A percentile compares a stretch with the other conserved stretches of the same genome.
Conservation (phyloP, 2,113 vertebrate genomes). For the Osmerus mordax region DNA sequence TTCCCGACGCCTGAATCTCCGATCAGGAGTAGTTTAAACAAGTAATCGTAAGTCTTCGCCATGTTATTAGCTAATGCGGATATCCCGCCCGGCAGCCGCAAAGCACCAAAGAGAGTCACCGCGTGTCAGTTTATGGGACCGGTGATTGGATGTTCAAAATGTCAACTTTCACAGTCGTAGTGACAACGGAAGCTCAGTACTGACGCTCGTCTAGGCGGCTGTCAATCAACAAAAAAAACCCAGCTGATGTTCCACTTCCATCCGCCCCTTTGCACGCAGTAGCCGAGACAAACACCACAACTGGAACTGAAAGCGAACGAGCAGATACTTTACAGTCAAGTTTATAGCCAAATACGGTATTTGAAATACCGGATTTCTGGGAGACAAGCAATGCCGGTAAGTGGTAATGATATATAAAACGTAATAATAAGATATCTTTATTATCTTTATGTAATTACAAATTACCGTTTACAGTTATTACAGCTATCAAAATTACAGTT, state of each 20-base stretch:
- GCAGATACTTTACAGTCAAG: too few species aligned
- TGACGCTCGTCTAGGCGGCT: too few species aligned
- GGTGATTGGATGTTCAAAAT: slow-evolving; percentile 35
- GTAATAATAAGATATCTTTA: too few species aligned
- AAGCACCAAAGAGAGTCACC: slow-evolving; percentile 32
- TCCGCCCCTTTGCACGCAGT: too few species aligned
- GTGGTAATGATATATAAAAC: not conserved
- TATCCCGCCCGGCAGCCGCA: slow-evolving; percentile 65
- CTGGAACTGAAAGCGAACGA: too few species aligned
- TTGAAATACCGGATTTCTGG: not conserved
- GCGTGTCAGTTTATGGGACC: not conserved
- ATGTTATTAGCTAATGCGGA: slow-evolving; percentile 77
- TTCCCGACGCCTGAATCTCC: slow-evolving; percentile 97
- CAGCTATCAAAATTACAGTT: too few species aligned
- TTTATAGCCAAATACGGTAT: not conserved
- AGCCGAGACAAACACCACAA: too few species aligned
- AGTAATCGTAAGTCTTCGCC: slow-evolving; percentile 98
- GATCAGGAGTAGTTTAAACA: slow-evolving; percentile 98
- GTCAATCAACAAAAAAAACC: not conserved
- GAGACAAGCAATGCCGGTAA: not conserved
- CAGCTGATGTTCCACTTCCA: too few species aligned
- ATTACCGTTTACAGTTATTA: too few species aligned
- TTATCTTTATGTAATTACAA: too few species aligned
- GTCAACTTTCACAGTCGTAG: slow-evolving; percentile 54
- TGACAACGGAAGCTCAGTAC: slow-evolving; percentile 46